Evolutionary conservation across 2,797 vertebrate species (phyloP).

Genomic region (Scolopax rusticola): DNA sequence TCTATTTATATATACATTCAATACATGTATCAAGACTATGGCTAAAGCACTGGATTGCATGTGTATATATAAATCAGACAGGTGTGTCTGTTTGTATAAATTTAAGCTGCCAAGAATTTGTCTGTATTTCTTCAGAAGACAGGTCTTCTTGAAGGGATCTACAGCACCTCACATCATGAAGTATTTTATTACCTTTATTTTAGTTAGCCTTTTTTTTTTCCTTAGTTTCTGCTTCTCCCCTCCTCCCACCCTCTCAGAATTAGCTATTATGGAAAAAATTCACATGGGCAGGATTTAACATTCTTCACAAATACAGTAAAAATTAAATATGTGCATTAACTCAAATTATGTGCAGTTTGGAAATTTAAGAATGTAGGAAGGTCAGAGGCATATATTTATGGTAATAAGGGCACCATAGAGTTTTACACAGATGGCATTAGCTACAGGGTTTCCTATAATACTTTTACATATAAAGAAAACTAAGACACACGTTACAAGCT

Average conservation of each 20-base stretch:
- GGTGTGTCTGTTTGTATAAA: neutral
- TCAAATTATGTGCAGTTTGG: neutral
- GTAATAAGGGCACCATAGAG: neutral
- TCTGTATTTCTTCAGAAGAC: slow-evolving; percentile 13
- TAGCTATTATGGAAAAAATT: neutral
- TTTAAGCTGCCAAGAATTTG: slow-evolving; percentile 3
- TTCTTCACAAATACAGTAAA: neutral
- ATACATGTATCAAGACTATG: neutral
- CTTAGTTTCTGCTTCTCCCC: neutral
- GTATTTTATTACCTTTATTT: slow-evolving; percentile 1
- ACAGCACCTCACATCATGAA: neutral
- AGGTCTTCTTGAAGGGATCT: slow-evolving; percentile 12
- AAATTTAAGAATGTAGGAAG: neutral
- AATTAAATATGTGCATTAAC: neutral
- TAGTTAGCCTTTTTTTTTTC: neutral
- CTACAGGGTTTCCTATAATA: neutral
- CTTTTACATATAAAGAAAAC: slow-evolving; percentile 11
- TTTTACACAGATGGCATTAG: neutral
- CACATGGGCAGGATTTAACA: neutral
- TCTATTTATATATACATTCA: neutral
- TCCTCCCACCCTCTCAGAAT: neutral
- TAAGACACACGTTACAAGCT: neutral
- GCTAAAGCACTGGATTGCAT: neutral
- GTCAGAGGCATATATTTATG: neutral
- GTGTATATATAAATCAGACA: neutral